Evolutionary conservation across 2,113 vertebrate genomes (phyloP).

Genomic region (Eonycteris spelaea): DNA sequence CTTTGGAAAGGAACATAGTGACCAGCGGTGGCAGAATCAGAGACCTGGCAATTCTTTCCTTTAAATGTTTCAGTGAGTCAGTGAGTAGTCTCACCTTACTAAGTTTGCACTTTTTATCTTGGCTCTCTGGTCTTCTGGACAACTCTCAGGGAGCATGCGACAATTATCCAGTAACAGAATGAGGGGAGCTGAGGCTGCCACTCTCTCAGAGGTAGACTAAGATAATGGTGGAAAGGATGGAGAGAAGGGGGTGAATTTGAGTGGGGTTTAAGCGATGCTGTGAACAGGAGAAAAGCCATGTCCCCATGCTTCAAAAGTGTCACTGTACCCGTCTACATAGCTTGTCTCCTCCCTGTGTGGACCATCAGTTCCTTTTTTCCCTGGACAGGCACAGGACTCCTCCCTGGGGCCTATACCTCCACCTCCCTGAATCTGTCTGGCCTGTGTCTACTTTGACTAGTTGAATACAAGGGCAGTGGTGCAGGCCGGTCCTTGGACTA

Average conservation of each 20-base stretch:
- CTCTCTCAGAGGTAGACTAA: background rate
- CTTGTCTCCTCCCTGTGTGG: background rate
- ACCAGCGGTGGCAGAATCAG: background rate
- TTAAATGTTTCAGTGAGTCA: conserved; percentile 38
- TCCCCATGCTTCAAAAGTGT: background rate
- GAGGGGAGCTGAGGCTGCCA: background rate
- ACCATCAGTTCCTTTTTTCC: background rate
- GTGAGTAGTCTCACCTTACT: conserved; percentile 38
- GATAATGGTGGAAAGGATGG: background rate
- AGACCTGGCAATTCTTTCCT: conserved; percentile 17
- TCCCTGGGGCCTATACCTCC: background rate
- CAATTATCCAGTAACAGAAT: background rate
- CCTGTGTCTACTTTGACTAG: background rate
- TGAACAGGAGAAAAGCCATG: background rate
- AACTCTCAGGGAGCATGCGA: background rate
- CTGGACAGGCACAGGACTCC: background rate
- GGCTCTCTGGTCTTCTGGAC: conserved; percentile 53
- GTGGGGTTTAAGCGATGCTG: background rate
- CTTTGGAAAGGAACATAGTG: conserved; percentile 21
- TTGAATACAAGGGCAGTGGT: background rate
- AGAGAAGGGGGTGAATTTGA: background rate
- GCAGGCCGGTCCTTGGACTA: background rate
- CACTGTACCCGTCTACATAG: background rate
- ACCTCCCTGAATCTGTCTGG: background rate
- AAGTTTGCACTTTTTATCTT: conserved; percentile 37